Conservation (phyloP, 2,113 vertebrate genomes). For the Entelurus aequoreus region DNA sequence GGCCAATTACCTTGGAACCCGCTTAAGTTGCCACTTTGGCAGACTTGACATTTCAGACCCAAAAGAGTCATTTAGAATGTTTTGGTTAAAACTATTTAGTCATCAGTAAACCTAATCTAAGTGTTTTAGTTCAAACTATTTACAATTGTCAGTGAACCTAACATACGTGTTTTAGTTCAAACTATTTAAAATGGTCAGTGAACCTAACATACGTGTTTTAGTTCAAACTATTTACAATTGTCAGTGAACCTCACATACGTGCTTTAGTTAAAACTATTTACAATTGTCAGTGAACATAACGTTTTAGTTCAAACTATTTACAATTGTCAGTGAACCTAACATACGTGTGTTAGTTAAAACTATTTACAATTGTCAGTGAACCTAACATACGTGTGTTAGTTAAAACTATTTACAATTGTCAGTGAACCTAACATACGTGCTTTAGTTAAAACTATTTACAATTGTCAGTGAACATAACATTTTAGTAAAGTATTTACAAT, state of each 20-base stretch:
- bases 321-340: too few relatives aligned
- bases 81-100: too few relatives aligned
- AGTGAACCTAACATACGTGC: too few relatives aligned
- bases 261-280: neutral
- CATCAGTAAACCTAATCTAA: neutral
- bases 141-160: neutral
- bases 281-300: too few relatives aligned
- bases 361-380: too few relatives aligned
- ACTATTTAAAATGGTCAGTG: neutral
- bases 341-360: too few relatives aligned
- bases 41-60: too few relatives aligned
- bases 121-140: neutral
- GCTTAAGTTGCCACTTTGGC: too few relatives aligned
- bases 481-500: neutral
- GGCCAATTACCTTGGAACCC: too few relatives aligned
- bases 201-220: neutral
- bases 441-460: neutral
- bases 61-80: too few relatives aligned
- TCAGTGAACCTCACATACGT: neutral
- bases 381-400: too few relatives aligned
- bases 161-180: neutral
- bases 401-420: too few relatives aligned
- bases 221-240: neutral
- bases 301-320: neutral
- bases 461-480: neutral